Percentiles rank a stretch among this genome's conserved stretches.
Conservation (phyloP, 2,888 invertebrate species). For the Lydus trimaculatus region DNA sequence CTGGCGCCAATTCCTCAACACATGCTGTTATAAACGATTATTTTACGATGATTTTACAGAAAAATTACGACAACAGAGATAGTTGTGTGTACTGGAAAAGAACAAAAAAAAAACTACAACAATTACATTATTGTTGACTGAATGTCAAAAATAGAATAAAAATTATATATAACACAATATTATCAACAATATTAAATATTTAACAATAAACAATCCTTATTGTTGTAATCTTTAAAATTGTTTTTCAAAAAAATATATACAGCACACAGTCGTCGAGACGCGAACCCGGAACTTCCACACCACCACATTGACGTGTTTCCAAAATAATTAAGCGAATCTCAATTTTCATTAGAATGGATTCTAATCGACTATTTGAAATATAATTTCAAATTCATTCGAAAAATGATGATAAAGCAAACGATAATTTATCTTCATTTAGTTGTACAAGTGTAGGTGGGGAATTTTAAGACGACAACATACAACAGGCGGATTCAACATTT, state of each 20-base stretch:
- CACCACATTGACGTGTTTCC: no score
- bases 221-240: neutral
- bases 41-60: neutral
- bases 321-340: no score
- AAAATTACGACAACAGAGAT: neutral
- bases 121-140: neutral
- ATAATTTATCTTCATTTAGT: slow-evolving; percentile 5
- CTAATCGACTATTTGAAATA: no score
- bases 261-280: no score
- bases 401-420: neutral
- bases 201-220: neutral
- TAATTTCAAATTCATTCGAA: no score
- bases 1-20: neutral
- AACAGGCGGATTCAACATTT: slow-evolving; percentile 3
- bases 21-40: neutral
- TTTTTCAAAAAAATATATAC: no score
- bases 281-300: no score
- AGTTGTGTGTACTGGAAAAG: no score
- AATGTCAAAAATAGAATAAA: neutral
- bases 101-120: no score
- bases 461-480: neutral
- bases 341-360: no score
- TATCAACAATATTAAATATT: neutral
- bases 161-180: neutral
- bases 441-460: neutral